Conservation (phyloP, 2,113 vertebrate species). For the Coracopsis vasa region DNA sequence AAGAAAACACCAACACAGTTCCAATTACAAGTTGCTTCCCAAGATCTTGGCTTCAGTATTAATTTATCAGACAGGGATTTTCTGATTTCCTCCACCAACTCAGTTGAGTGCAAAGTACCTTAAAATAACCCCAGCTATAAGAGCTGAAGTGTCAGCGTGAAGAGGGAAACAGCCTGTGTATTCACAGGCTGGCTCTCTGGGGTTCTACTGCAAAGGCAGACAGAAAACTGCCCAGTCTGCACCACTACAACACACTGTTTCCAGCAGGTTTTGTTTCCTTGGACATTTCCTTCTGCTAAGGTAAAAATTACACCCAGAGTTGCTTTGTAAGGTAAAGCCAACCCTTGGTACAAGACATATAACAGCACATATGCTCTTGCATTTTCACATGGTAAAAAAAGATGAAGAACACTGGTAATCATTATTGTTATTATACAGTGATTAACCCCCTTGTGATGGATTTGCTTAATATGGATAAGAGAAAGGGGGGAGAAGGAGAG, state of each 20-base stretch:
- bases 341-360: background rate
- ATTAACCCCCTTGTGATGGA: background rate
- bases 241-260: accelerated
- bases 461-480: background rate
- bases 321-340: background rate
- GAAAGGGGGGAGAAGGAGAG: background rate
- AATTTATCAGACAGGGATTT: background rate
- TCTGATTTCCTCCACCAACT: background rate
- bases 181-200: background rate
- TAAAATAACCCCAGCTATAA: background rate
- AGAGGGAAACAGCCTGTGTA: background rate
- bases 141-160: background rate
- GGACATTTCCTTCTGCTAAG: background rate
- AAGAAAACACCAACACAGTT: background rate
- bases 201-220: background rate
- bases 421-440: background rate
- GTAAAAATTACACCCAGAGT: background rate
- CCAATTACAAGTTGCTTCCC: background rate
- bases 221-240: background rate
- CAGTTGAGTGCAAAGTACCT: background rate
- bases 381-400: background rate
- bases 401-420: background rate
- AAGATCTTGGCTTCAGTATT: background rate
- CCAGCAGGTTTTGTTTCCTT: background rate
- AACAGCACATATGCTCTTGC: background rate